phyloP scores from a whole-genome alignment of 2,888 invertebrate genomes.

The Dryocosmus kuriphilus region DNA sequence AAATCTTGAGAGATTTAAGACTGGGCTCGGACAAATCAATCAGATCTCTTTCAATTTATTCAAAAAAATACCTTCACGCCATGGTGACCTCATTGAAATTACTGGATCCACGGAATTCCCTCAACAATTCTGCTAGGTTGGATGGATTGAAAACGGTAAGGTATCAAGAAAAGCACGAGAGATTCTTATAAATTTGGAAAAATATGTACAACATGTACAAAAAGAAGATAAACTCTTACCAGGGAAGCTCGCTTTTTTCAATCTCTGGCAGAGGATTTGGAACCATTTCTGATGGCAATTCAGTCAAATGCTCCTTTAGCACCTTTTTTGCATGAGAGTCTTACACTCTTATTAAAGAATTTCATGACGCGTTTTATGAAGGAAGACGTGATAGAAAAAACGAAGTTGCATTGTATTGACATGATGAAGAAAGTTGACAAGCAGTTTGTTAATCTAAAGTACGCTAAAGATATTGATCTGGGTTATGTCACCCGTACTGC shows the following conservation, averaged over 20 bases:
- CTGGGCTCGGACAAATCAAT: too few relatives aligned
- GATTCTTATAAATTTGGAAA: not conserved
- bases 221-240: not conserved
- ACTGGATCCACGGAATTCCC: constrained; percentile 39
- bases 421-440: too few relatives aligned
- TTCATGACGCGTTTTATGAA: constrained; percentile 45
- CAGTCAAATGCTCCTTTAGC: constrained; percentile 52
- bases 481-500: too few relatives aligned
- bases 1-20: too few relatives aligned
- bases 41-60: not conserved
- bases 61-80: not conserved
- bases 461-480: too few relatives aligned
- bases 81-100: constrained; percentile 30
- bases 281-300: constrained; percentile 14
- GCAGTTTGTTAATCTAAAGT: too few relatives aligned
- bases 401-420: too few relatives aligned
- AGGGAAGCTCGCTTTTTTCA: not conserved
- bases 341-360: constrained; percentile 32
- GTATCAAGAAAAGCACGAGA: constrained; percentile 15
- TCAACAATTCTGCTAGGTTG: constrained; percentile 39
- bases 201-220: constrained; percentile 37
- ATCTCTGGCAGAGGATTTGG: not conserved
- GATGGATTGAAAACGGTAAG: constrained; percentile 41
- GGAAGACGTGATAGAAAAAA: too few relatives aligned
- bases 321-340: constrained; percentile 46